phyloP scores from a whole-genome alignment of 1,140 invertebrate species.

The Drosophila grimshawi region DNA sequence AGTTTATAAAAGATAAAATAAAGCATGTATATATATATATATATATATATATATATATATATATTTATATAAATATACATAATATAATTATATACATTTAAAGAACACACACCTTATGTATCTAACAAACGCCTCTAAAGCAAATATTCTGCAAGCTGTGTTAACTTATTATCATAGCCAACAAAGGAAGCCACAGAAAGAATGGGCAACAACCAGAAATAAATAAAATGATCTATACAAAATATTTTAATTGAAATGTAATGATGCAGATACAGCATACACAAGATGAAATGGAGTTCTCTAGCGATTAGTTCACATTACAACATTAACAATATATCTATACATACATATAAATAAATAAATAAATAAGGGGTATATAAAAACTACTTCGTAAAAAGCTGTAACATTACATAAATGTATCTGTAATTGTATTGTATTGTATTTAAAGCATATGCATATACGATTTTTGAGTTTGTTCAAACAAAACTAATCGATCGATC shows the following conservation, averaged over 20 bases:
- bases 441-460: constrained; percentile 20
- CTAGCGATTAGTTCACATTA: constrained; percentile 39
- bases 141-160: constrained; percentile 44
- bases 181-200: neutral
- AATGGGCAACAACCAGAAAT: constrained; percentile 14
- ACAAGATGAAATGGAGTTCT: constrained; percentile 27
- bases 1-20: constrained; percentile 37
- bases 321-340: constrained; percentile 45
- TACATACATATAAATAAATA: constrained; percentile 45
- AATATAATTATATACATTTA: neutral
- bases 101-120: constrained; percentile 21
- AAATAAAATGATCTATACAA: constrained; percentile 11
- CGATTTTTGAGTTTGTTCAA: constrained; percentile 41
- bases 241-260: constrained; percentile 23
- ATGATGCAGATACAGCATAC: neutral
- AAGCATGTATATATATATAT: constrained; percentile 34
- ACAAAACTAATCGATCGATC: constrained; percentile 16
- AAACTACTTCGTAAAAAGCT: constrained; percentile 4
- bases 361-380: constrained; percentile 26
- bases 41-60: constrained; percentile 32
- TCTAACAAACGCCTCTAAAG: constrained; percentile 34
- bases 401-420: constrained; percentile 5
- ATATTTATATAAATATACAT: constrained; percentile 30
- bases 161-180: constrained; percentile 29
- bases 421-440: constrained; percentile 33